These are phyloP conservation scores for Ctenopoma multispine DNA, from an alignment of 2,797 vertebrate genomes.

Conservation along the genomic window DNA sequence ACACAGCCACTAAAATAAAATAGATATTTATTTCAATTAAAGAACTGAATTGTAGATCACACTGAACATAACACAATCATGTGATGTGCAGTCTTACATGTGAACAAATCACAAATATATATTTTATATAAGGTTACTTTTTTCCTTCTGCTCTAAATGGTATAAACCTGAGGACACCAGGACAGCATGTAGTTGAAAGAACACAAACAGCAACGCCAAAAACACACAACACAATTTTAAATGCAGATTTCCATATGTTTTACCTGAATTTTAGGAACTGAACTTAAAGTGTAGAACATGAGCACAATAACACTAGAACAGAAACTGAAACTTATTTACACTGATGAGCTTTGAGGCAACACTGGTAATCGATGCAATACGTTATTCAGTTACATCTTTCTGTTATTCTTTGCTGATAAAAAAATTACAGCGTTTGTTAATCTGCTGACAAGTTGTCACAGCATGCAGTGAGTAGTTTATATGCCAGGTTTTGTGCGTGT, in stretches of 20 bases:
- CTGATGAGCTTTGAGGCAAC: background rate
- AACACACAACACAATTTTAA: background rate
- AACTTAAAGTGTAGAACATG: background rate
- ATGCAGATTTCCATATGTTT: background rate
- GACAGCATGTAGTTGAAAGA: background rate
- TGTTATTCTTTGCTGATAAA: background rate
- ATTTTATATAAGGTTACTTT: background rate
- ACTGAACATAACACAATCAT: background rate
- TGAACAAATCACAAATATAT: constrained; percentile 7
- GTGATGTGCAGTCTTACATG: too few species aligned
- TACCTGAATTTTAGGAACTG: background rate
- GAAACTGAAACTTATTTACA: background rate
- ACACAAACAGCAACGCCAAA: background rate
- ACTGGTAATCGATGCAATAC: background rate
- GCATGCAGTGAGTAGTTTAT: background rate
- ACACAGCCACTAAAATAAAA: background rate
- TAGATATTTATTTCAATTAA: constrained; percentile 33
- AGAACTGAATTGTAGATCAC: constrained; percentile 3
- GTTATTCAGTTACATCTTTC: background rate
- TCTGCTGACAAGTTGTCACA: too few species aligned
- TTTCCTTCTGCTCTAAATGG: background rate
- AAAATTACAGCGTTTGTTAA: background rate
- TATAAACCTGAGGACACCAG: background rate
- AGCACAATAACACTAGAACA: background rate
- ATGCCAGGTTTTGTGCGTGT: too few species aligned